Evolutionary conservation across 2,113 vertebrate species (phyloP).

Genomic region (Lamprotornis superbus): DNA sequence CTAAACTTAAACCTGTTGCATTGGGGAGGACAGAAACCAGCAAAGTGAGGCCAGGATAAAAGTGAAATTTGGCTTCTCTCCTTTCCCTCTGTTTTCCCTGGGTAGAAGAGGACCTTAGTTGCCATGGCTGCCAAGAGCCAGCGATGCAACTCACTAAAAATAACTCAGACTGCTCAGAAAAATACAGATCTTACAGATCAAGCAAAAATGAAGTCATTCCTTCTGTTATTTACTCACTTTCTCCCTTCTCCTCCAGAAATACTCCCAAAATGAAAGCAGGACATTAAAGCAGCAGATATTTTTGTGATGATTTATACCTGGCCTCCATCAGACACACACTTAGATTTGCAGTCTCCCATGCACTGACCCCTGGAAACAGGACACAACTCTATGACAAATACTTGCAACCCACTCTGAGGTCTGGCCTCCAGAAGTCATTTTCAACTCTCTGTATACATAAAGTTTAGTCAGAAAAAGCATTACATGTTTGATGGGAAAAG

Average conservation of each 20-base stretch:
- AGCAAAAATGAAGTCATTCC: not conserved
- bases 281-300: not conserved
- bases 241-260: not conserved
- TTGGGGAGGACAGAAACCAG: not conserved
- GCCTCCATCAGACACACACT: not conserved
- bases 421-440: not conserved
- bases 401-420: not conserved
- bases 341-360: not conserved
- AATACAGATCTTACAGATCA: accelerated
- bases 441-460: not conserved
- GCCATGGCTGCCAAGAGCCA: not conserved
- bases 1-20: not conserved
- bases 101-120: not conserved
- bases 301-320: not conserved
- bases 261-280: accelerated
- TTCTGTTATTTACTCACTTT: not conserved
- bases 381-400: not conserved
- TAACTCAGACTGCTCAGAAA: not conserved
- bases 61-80: not conserved
- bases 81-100: not conserved
- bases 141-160: not conserved
- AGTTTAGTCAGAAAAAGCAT: not conserved
- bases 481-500: not conserved
- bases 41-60: not conserved
- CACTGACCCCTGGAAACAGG: not conserved